phyloP scores from a whole-genome alignment of 2,888 invertebrate genomes.

The Nymphalis polychloros region DNA sequence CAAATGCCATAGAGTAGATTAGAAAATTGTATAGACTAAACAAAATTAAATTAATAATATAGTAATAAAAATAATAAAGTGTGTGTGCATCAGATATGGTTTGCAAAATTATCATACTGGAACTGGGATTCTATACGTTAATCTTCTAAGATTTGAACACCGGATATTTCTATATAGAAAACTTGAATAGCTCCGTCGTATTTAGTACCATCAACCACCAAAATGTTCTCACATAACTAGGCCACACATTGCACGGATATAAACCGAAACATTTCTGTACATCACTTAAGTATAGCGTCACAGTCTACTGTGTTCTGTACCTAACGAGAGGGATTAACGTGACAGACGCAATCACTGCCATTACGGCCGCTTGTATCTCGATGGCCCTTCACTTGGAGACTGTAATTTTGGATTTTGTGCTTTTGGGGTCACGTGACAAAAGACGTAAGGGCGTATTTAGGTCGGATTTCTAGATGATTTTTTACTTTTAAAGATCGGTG shows the following conservation, averaged over 20 bases:
- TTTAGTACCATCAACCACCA: too few relatives aligned
- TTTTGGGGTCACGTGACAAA: constrained; percentile 33
- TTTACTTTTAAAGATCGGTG: neutral
- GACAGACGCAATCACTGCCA: constrained; percentile 51
- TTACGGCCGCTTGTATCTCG: constrained; percentile 40
- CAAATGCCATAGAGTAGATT: too few relatives aligned
- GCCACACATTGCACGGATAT: neutral
- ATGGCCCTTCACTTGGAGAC: constrained; percentile 44
- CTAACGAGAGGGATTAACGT: constrained; percentile 36
- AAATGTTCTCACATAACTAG: neutral
- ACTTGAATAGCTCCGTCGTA: too few relatives aligned
- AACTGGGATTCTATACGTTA: too few relatives aligned
- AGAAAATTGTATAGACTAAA: too few relatives aligned
- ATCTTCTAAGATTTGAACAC: too few relatives aligned
- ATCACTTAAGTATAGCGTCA: neutral
- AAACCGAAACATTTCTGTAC: neutral
- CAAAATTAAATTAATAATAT: too few relatives aligned
- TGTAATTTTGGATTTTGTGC: constrained; percentile 37
- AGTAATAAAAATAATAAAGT: too few relatives aligned
- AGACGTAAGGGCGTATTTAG: constrained; percentile 30
- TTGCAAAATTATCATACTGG: too few relatives aligned
- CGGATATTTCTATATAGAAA: too few relatives aligned
- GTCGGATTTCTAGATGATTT: constrained; percentile 23
- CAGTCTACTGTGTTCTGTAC: constrained; percentile 2
- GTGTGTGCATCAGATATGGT: too few relatives aligned